Percentiles rank a stretch among this genome's conserved stretches.
Evolutionary conservation across 1,140 invertebrate genomes (phyloP).

Genomic region (Halesus radiatus): DNA sequence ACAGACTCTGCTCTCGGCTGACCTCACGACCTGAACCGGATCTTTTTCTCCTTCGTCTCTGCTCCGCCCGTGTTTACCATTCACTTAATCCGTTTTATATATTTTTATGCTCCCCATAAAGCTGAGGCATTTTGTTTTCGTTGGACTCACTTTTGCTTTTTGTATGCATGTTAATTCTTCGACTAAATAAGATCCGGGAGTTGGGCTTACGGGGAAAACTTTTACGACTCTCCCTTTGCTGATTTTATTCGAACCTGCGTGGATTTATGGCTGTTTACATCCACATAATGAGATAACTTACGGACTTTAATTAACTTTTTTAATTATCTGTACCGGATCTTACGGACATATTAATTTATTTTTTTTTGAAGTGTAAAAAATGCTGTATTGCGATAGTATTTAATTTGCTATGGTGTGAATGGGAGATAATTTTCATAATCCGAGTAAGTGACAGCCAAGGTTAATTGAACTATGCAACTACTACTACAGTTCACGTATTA

Average conservation of each 20-base stretch:
- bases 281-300: too few species aligned
- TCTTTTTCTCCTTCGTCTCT: slow-evolving; percentile 27
- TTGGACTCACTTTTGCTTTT: background rate
- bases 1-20: too few species aligned
- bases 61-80: slow-evolving; percentile 20
- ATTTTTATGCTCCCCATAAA: slow-evolving; percentile 26
- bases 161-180: background rate
- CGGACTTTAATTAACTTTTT: too few species aligned
- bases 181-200: background rate
- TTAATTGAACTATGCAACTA: too few species aligned
- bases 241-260: background rate
- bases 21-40: slow-evolving; percentile 39
- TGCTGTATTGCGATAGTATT: too few species aligned
- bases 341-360: too few species aligned
- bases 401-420: too few species aligned
- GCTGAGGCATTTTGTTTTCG: background rate
- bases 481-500: too few species aligned
- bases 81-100: slow-evolving; percentile 27
- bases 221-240: slow-evolving; percentile 3
- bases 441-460: too few species aligned
- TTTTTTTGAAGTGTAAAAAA: too few species aligned
- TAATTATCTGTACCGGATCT: too few species aligned
- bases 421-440: too few species aligned
- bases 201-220: background rate
- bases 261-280: background rate